These are phyloP conservation scores for Abrostola triplasia DNA, from an alignment of 2,888 invertebrate species.

Conservation along the genomic window DNA sequence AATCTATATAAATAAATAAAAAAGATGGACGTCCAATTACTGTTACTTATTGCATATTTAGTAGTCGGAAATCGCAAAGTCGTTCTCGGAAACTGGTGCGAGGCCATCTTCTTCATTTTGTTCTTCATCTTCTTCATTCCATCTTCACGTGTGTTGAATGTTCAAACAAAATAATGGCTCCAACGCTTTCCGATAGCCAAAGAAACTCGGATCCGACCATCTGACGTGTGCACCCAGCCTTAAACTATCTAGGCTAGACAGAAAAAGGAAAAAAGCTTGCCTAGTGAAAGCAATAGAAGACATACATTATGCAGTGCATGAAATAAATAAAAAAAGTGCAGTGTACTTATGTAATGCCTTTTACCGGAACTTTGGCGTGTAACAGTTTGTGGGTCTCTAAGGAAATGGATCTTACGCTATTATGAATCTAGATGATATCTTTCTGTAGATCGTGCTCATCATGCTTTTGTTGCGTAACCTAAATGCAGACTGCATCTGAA, in stretches of 20 bases:
- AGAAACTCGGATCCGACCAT: too few relatives aligned
- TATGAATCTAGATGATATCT: slow-evolving; percentile 9
- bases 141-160: too few relatives aligned
- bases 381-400: slow-evolving; percentile 15
- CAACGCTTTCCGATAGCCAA: too few relatives aligned
- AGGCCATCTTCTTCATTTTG: too few relatives aligned
- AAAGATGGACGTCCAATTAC: too few relatives aligned
- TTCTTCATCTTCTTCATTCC: too few relatives aligned
- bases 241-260: background rate
- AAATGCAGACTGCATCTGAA: background rate
- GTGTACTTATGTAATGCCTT: slow-evolving; percentile 45
- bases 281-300: slow-evolving; percentile 1
- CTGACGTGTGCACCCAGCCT: too few relatives aligned
- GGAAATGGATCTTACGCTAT: slow-evolving; percentile 18
- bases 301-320: slow-evolving; percentile 2
- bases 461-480: background rate
- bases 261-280: background rate
- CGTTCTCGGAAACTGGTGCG: too few relatives aligned
- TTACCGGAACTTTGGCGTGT: slow-evolving; percentile 44
- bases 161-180: too few relatives aligned
- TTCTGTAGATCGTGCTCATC: background rate
- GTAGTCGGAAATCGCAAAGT: too few relatives aligned
- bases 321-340: slow-evolving; percentile 18
- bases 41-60: too few relatives aligned
- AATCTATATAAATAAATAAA: too few relatives aligned